These are phyloP conservation scores for Delichon dasypus DNA, from an alignment of 2,797 vertebrate species.

Conservation along the genomic window DNA sequence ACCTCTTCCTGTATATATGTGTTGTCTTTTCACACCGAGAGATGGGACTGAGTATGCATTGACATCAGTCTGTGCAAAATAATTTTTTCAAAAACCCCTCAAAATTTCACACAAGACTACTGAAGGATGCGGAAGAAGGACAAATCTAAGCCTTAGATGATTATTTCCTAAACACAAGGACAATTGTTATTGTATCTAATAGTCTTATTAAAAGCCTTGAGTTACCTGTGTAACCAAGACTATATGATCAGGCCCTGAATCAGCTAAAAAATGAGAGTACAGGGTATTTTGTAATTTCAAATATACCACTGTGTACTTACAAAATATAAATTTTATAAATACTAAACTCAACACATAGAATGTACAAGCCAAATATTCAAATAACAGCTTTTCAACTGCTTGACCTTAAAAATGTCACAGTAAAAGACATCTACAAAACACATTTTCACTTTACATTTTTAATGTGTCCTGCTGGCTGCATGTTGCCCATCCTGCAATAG, in stretches of 20 bases:
- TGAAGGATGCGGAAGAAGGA: background rate
- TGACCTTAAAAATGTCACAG: background rate
- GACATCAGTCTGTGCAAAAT: background rate
- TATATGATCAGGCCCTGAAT: background rate
- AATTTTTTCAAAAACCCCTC: accelerated
- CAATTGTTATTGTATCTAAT: background rate
- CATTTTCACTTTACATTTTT: slow-evolving; percentile 21
- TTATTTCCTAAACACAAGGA: background rate
- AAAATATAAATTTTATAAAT: background rate
- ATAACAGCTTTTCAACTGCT: background rate
- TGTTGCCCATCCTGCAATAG: background rate
- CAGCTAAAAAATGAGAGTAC: background rate
- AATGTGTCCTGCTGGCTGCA: slow-evolving; percentile 10
- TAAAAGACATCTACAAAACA: background rate
- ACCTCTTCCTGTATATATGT: background rate
- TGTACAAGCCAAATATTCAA: background rate
- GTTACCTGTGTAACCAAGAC: background rate
- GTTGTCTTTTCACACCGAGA: background rate
- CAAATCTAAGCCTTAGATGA: background rate
- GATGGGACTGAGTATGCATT: background rate
- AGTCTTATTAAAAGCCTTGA: background rate
- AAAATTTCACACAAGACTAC: background rate
- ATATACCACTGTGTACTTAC: background rate
- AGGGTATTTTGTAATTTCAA: background rate
- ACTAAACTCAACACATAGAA: background rate